Conservation (phyloP, 2,113 vertebrate genomes). For the Phrynosoma platyrhinos region DNA sequence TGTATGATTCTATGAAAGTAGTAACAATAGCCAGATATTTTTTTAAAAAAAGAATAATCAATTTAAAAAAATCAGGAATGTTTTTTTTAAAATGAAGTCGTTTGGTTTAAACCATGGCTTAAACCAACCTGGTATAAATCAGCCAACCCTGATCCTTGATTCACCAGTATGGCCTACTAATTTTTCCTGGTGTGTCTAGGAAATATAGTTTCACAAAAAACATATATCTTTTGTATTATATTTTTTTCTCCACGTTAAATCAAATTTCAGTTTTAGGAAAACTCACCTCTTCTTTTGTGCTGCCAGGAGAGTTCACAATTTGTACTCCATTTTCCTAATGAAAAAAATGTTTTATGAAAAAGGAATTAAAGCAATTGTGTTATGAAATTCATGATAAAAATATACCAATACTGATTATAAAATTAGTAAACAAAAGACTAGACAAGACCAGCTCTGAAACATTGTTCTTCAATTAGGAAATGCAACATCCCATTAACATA, state of each 20-base stretch:
- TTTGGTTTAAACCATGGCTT: too few species aligned
- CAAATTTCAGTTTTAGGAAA: not conserved
- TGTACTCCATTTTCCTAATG: slow-evolving; percentile 32
- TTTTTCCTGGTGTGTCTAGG: too few species aligned
- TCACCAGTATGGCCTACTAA: too few species aligned
- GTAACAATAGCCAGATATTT: too few species aligned
- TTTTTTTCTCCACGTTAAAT: not conserved
- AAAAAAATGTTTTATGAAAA: not conserved
- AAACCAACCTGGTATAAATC: too few species aligned
- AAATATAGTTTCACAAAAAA: too few species aligned
- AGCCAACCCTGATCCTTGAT: too few species aligned
- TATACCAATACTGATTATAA: not conserved
- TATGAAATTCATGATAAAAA: not conserved
- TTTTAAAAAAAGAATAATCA: too few species aligned
- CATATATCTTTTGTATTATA: not conserved
- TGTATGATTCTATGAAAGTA: too few species aligned
- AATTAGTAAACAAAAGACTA: not conserved
- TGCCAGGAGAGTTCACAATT: not conserved
- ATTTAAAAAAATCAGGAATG: too few species aligned
- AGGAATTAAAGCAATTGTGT: slow-evolving; percentile 6
- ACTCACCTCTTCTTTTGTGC: slow-evolving; percentile 33
- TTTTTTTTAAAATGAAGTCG: too few species aligned
- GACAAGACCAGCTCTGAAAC: not conserved
- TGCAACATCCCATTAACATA: not conserved
- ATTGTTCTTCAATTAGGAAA: not conserved